Percentiles rank a stretch among this genome's conserved stretches.
phyloP scores from a whole-genome alignment of 2,888 invertebrate species.

The Smittia sp. region DNA sequence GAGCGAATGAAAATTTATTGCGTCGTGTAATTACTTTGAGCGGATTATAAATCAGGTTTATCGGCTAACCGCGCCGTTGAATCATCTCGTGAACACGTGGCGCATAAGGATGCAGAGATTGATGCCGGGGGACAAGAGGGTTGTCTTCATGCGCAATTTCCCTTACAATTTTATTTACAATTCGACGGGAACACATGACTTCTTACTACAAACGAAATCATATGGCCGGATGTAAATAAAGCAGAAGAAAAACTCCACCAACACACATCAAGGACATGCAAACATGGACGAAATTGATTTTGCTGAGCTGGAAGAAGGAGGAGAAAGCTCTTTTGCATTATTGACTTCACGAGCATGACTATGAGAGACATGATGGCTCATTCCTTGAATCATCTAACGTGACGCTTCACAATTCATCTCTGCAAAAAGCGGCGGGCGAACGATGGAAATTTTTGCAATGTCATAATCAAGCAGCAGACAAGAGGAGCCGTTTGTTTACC shows the following conservation, averaged over 20 bases:
- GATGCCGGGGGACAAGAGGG: neutral
- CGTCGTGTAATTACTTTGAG: neutral
- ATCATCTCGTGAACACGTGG: neutral
- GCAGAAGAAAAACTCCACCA: neutral
- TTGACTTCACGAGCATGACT: neutral
- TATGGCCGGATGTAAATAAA: conserved; percentile 19
- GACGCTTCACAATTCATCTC: neutral
- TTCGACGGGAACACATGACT: neutral
- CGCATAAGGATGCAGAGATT: neutral
- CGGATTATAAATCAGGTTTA: neutral
- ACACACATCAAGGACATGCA: neutral
- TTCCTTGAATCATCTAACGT: neutral
- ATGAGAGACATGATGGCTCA: neutral
- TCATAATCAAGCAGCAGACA: conserved; percentile 1
- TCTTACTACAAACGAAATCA: neutral
- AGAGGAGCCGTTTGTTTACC: neutral
- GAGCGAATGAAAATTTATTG: neutral
- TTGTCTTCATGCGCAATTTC: neutral
- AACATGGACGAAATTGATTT: neutral
- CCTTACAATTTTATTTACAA: conserved; percentile 7
- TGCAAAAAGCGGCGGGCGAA: neutral
- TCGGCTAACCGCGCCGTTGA: neutral
- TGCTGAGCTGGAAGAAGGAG: neutral
- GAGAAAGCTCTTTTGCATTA: neutral
- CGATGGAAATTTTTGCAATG: neutral